Conservation (phyloP, 2,113 vertebrate genomes). For the Ageneiosus marmoratus region DNA sequence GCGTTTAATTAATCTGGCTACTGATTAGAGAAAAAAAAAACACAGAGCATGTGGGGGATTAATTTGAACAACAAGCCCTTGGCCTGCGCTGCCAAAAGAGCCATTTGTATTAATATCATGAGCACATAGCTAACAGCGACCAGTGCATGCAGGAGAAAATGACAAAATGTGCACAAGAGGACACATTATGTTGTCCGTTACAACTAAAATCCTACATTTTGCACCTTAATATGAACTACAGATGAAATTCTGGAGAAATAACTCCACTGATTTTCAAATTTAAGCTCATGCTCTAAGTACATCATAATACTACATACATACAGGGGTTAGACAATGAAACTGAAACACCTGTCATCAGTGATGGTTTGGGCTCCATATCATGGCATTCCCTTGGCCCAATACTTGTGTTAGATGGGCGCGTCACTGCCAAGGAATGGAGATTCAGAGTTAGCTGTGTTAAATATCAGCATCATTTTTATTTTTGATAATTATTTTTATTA, state of each 20-base stretch:
- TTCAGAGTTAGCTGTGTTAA: not conserved
- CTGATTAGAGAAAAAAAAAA: conserved; percentile 26
- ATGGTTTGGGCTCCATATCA: too few species aligned
- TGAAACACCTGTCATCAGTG: too few species aligned
- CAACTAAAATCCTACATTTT: too few species aligned
- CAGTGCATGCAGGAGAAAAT: not conserved
- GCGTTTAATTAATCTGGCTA: conserved; percentile 41
- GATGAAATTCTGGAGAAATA: too few species aligned
- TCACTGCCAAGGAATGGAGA: too few species aligned
- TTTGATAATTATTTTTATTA: not conserved
- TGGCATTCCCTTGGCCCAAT: too few species aligned
- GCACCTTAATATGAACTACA: too few species aligned
- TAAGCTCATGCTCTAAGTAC: too few species aligned
- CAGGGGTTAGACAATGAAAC: too few species aligned
- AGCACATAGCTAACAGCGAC: conserved; percentile 14
- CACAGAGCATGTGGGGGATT: conserved; percentile 28
- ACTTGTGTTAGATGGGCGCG: too few species aligned
- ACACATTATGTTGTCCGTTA: not conserved
- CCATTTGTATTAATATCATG: conserved; percentile 26
- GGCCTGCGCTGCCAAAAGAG: conserved; percentile 31
- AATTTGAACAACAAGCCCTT: conserved; percentile 15
- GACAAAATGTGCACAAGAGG: conserved; percentile 6
- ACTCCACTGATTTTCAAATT: too few species aligned
- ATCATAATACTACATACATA: too few species aligned
- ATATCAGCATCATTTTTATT: not conserved